Base-by-base conservation (phyloP, 2,888 invertebrate genomes). In the Drosophila phalerata region DNA sequence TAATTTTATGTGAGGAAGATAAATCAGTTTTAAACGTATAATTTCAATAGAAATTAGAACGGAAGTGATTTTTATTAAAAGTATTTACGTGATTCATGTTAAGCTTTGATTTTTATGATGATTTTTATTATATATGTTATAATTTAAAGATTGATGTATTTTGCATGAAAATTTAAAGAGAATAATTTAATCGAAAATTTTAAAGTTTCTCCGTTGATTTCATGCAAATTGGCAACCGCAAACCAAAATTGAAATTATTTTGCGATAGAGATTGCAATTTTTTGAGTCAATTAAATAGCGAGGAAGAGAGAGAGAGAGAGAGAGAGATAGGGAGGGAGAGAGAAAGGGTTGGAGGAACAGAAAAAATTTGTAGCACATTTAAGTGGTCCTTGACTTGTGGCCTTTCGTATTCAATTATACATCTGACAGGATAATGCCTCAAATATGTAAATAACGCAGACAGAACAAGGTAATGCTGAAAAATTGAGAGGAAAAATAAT, bases 301-400 rank as follows among this genome's bases (percentile, higher is more conserved):
- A 30, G 30, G 10, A 8, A 28, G 0, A 28, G 34, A 34, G 13
- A 34, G 28, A 3, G 10, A 15, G 32, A 37, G 28, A 45, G 5
- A 60, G 19, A 42, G n/a, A 13, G 38, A 25, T 2, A 25, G 32
- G 11, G 32, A 32, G 28, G 1, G 13, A n/a, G 32, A 37, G 22
- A 45, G 5, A 56, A 15, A 42, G n/a, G 10, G 38, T 3, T 10
- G 6, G 5, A 43, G 60, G 15, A 15, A 10, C 0, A 9, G 10
- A 30, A 30, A 66, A 38, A 66, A 38, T 34, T 48, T 63, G 51
- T 28, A 62, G 80, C 62, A 47, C 51, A 69, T 75, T 75, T 64
- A 64, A 57, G 28, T 58, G 48, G 43, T 45, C 72, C 77, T 19
- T 81, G 81, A 77, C 77, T 30, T 34, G 63, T 77, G 49, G 15